Percentiles rank a stretch among this genome's conserved stretches.
phyloP scores from a whole-genome alignment of 1,140 invertebrate genomes.

The Patella vulgata region DNA sequence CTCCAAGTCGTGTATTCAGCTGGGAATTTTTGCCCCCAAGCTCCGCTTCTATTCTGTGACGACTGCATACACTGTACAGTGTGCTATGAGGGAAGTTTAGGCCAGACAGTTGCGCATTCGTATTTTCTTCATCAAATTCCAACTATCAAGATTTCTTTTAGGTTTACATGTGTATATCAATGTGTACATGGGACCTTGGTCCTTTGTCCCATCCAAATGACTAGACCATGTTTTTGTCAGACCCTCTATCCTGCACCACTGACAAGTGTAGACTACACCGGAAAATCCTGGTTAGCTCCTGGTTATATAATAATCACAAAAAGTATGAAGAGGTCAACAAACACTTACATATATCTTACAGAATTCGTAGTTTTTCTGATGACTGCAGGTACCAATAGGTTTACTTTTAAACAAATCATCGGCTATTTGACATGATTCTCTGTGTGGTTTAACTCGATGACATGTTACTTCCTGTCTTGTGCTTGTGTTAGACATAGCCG shows the following conservation, averaged over 20 bases:
- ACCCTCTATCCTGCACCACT: too few species aligned
- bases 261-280: too few species aligned
- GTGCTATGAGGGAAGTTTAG: not conserved
- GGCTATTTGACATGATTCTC: conserved; percentile 39
- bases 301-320: not conserved
- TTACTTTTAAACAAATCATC: conserved; percentile 29
- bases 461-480: too few species aligned
- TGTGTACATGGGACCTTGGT: too few species aligned
- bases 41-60: not conserved
- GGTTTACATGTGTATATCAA: too few species aligned
- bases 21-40: too few species aligned
- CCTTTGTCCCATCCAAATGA: too few species aligned
- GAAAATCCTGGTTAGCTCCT: not conserved
- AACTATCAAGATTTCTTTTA: too few species aligned
- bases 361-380: conserved; percentile 13
- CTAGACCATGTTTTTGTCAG: too few species aligned
- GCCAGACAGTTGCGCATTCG: not conserved
- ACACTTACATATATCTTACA: conserved; percentile 32
- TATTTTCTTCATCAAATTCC: too few species aligned
- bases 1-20: too few species aligned
- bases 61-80: not conserved
- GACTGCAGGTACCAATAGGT: conserved; percentile 20
- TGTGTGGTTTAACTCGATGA: conserved; percentile 26
- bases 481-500: too few species aligned
- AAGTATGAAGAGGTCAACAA: not conserved